Evolutionary conservation across 2,888 invertebrate species (phyloP).

Genomic region (Rhopalosiphum nymphaeae): DNA sequence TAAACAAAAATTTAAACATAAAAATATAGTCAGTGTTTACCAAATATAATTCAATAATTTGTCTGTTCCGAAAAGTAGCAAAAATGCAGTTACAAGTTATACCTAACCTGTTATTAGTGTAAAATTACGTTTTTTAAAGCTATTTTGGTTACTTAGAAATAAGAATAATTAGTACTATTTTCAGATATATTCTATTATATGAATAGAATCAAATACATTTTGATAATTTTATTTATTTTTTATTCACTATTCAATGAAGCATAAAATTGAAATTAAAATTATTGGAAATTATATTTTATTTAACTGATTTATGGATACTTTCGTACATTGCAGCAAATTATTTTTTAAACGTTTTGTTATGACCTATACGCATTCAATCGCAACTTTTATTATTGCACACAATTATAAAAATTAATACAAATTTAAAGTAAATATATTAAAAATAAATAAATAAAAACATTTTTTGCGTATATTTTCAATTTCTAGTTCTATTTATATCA

Average conservation of each 20-base stretch:
- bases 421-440: not conserved
- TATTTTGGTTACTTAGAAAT: no score
- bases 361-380: not conserved
- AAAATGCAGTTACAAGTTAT: not conserved
- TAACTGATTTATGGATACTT: not conserved
- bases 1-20: not conserved
- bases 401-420: not conserved
- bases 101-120: not conserved
- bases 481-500: not conserved
- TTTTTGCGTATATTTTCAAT: not conserved
- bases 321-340: no score
- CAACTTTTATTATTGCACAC: not conserved
- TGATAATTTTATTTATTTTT: not conserved
- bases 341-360: not conserved
- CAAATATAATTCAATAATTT: not conserved
- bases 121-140: no score
- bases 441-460: not conserved
- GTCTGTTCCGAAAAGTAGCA: not conserved
- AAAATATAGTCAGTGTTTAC: not conserved
- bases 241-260: not conserved
- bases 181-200: not conserved
- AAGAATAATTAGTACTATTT: not conserved
- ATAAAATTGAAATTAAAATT: not conserved
- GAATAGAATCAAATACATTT: not conserved
- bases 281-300: not conserved